Evolutionary conservation across 2,113 vertebrate genomes (phyloP).

Genomic region (Beaufortia kweichowensis): DNA sequence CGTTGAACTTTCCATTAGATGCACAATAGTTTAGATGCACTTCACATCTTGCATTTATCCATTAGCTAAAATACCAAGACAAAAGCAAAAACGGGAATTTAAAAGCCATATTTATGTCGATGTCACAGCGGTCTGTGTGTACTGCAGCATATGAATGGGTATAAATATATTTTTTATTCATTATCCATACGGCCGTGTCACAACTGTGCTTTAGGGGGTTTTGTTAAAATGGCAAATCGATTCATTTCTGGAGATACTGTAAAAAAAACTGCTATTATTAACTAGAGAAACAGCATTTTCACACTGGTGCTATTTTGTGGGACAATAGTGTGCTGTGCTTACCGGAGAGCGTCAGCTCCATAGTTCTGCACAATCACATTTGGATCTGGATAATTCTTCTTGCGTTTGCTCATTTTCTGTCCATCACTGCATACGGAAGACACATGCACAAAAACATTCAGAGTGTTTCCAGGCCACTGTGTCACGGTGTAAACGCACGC

Average conservation of each 20-base stretch:
- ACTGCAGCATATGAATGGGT: slow-evolving; percentile 65
- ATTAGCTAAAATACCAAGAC: background rate
- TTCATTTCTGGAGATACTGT: background rate
- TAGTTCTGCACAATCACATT: slow-evolving; percentile 82
- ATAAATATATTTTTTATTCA: slow-evolving; percentile 68
- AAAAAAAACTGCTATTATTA: background rate
- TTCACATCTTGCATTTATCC: background rate
- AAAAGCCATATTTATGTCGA: slow-evolving; percentile 7
- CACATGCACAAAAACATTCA: slow-evolving; percentile 47
- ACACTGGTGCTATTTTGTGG: background rate
- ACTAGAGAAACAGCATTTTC: background rate
- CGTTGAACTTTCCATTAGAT: too few species aligned
- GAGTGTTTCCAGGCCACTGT: slow-evolving; percentile 70
- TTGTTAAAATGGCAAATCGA: slow-evolving; percentile 43
- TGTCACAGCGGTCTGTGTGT: slow-evolving; percentile 34
- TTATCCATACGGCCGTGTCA: slow-evolving; percentile 68
- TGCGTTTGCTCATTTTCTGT: slow-evolving; percentile 99
- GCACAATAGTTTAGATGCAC: background rate
- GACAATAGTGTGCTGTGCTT: slow-evolving; percentile 45
- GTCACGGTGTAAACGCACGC: background rate
- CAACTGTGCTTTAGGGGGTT: slow-evolving; percentile 58
- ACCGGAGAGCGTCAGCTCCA: slow-evolving; percentile 95
- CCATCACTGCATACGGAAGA: slow-evolving; percentile 82
- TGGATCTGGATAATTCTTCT: slow-evolving; percentile 98
- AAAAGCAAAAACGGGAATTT: background rate